Percentiles rank a stretch among this genome's conserved stretches.
Conservation (phyloP, 2,797 vertebrate species). For the Macropodus opercularis region DNA sequence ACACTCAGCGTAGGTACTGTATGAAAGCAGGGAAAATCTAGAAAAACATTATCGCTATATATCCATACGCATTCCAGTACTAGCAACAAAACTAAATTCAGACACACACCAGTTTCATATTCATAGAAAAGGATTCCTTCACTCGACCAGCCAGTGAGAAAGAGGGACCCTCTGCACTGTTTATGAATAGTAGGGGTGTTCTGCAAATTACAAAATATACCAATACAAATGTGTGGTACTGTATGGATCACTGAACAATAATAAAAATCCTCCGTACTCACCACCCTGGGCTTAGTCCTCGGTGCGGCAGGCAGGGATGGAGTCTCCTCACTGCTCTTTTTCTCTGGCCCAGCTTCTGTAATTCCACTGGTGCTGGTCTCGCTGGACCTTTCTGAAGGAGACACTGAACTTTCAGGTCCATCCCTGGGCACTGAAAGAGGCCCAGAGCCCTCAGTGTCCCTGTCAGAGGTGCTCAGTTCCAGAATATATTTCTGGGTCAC, state of each 20-base stretch:
- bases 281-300: conserved; percentile 92
- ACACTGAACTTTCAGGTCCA: conserved; percentile 49
- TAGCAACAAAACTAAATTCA: neutral
- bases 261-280: conserved; percentile 78
- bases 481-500: conserved; percentile 90
- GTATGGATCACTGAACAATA: conserved; percentile 2
- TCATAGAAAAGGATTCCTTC: neutral
- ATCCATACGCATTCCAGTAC: neutral
- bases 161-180: neutral
- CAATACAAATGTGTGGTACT: neutral
- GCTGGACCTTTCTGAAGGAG: conserved; percentile 71
- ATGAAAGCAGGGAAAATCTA: conserved; percentile 7
- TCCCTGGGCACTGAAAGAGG: conserved; percentile 48
- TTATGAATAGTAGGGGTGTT: neutral
- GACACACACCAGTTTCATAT: neutral
- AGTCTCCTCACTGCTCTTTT: conserved; percentile 77
- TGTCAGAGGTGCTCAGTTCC: conserved; percentile 77
- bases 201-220: neutral
- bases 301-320: conserved; percentile 58
- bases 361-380: conserved; percentile 73
- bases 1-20: conserved; percentile 7
- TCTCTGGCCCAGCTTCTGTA: conserved; percentile 77
- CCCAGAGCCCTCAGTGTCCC: conserved; percentile 66
- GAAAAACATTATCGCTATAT: neutral
- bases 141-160: neutral